phyloP scores from a whole-genome alignment of 2,113 vertebrate species.

The Gasterosteus nipponicus region DNA sequence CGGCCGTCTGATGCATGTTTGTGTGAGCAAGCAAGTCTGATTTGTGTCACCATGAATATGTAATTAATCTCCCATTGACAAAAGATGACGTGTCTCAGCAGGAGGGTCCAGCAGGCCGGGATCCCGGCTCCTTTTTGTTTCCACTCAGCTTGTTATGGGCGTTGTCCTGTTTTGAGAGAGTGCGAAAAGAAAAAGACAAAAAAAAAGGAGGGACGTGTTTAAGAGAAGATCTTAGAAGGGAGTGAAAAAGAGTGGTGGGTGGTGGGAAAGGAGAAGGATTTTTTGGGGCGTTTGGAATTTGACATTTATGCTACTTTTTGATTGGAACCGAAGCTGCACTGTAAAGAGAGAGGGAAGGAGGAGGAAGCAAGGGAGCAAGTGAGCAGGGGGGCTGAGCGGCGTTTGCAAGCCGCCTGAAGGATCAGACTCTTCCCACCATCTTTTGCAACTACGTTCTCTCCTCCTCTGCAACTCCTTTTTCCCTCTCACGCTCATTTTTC shows the following conservation, averaged over 20 bases:
- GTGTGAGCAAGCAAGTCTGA: conserved; percentile 60
- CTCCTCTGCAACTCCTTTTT: conserved; percentile 39
- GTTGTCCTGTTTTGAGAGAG: conserved; percentile 45
- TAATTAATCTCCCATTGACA: conserved; percentile 71
- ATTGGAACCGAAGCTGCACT: conserved; percentile 67
- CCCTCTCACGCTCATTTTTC: conserved; percentile 22
- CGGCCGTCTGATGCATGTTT: conserved; percentile 70
- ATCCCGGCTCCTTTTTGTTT: conserved; percentile 50
- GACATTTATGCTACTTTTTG: conserved; percentile 63
- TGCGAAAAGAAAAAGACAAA: not conserved
- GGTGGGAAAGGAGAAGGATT: conserved; percentile 5
- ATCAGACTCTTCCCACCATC: conserved; percentile 64
- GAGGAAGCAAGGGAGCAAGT: not conserved
- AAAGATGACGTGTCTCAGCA: conserved; percentile 52
- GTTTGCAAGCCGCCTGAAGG: conserved; percentile 61
- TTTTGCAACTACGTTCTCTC: conserved; percentile 44
- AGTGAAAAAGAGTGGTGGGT: not conserved
- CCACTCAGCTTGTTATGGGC: conserved; percentile 44
- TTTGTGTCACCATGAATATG: conserved; percentile 77
- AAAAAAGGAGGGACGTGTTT: conserved; percentile 3
- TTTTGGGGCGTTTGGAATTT: conserved; percentile 36
- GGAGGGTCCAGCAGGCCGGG: conserved; percentile 57
- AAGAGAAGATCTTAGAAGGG: conserved; percentile 4
- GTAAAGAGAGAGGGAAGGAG: conserved; percentile 34
- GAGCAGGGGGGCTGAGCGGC: conserved; percentile 27